Base-by-base conservation (phyloP, 2,888 invertebrate species). In the Atethmia centrago region DNA sequence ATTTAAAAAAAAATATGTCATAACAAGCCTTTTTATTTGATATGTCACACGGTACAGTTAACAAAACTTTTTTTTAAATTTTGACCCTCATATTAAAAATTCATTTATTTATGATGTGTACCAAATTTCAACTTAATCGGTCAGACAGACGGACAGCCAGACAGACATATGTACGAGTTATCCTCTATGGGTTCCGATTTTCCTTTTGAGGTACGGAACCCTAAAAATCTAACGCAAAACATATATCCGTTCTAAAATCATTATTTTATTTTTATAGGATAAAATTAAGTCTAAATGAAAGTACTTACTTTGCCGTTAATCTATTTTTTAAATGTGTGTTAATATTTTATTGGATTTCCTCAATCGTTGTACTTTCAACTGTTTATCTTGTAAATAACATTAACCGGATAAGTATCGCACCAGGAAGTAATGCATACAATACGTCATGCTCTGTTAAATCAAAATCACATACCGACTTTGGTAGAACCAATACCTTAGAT, bases 311-410 rank as follows among this genome's bases (percentile, higher is more conserved):
- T 21, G 1, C 40, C 19, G 8, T 53, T n/a, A n/a, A 42, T 31
- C 5, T 10, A 12, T n/a, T 58, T 70, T 51, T 8, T 21, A 21
- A 72, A 16, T 3, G n/a, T 42, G 1, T 72, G 21, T 10, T 40
- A 21, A n/a, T 28, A 10, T 49, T 71, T 31, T 4, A 31, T 25
- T 31, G 19, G 2, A 42, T 51, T 31, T 49, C 19, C 40, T 49
- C 9, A 49, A 71, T 72, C 36, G 12, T 31, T 53, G 25, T 45
- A 36, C 7, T 47, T 74, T 42, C 7, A 16, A 31, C 31, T 31
- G 25, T 7, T 74, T 58, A 65, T 49, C 49, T 49, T 31, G 16
- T 64, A n/a, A 68, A 55, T n/a, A 28, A 28, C 7, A 59, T 42
- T 40, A 49, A 47, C 47, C 5, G 19, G 21, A 69, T 55, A 51